Percentiles rank a stretch among this genome's conserved stretches.
These are phyloP conservation scores for Cryptotis parvus DNA, from an alignment of 2,113 vertebrate species.

Conservation along the genomic window DNA sequence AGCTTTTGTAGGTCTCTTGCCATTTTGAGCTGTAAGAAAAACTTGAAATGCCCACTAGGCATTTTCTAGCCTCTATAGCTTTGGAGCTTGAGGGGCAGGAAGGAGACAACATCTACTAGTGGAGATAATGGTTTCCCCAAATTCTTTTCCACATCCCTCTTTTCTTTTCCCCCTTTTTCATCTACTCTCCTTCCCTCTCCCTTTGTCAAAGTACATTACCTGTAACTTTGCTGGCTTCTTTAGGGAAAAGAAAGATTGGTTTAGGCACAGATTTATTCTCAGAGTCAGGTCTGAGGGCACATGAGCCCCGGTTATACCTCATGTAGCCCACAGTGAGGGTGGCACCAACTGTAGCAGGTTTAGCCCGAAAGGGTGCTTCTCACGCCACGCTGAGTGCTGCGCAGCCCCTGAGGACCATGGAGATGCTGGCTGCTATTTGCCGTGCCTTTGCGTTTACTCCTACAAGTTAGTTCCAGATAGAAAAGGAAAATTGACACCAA, in stretches of 20 bases:
- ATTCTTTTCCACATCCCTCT: background rate
- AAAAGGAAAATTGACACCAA: background rate
- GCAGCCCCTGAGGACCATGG: background rate
- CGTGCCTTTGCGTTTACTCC: background rate
- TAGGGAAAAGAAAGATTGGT: no score
- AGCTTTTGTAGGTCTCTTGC: no score
- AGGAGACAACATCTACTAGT: background rate
- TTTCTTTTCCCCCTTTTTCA: background rate
- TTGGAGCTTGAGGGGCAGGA: background rate
- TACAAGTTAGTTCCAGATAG: background rate
- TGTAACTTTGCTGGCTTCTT: no score
- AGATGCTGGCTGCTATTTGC: background rate
- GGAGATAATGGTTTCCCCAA: background rate
- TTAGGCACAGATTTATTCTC: background rate
- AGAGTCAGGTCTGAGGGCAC: no score
- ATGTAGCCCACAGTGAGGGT: no score
- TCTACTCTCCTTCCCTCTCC: background rate
- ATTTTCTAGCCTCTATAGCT: background rate
- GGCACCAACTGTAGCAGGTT: background rate
- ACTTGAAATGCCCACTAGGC: background rate
- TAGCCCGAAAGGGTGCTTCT: background rate
- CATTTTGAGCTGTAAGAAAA: background rate
- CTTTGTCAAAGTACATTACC: background rate
- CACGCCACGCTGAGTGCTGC: background rate
- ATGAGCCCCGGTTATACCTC: background rate